Conservation (phyloP, 2,113 vertebrate species). For the Piprites chloris region DNA sequence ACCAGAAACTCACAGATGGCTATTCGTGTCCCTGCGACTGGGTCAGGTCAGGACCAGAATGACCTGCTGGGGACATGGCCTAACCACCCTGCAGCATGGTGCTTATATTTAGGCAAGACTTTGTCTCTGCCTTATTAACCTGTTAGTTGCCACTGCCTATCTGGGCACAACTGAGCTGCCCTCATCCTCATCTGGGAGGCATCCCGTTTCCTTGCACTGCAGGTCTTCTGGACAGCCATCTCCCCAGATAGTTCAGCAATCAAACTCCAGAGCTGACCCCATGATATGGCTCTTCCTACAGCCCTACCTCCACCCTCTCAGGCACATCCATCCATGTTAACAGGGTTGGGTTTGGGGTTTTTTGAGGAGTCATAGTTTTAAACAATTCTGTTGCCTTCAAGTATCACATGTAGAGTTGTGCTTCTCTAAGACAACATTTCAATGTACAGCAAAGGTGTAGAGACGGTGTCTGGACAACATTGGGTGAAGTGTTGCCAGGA, state of each 20-base stretch:
- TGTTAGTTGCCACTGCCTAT: not conserved
- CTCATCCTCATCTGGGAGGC: accelerated
- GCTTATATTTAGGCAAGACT: constrained; percentile 17
- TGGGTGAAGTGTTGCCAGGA: not conserved
- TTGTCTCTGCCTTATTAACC: not conserved
- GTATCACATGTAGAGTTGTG: not conserved
- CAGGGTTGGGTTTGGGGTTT: accelerated
- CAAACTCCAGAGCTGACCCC: not conserved
- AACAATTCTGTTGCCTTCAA: not conserved
- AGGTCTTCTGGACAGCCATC: not conserved
- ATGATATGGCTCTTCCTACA: not conserved
- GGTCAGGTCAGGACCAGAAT: constrained; percentile 1
- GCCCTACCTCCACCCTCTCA: not conserved
- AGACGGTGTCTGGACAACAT: not conserved
- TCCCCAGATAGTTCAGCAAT: not conserved
- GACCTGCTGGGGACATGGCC: not conserved
- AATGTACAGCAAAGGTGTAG: accelerated
- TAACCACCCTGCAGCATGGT: not conserved
- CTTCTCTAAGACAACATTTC: not conserved
- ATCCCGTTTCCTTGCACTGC: not conserved
- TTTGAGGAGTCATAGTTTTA: not conserved
- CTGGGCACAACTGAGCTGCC: not conserved
- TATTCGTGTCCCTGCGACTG: not conserved
- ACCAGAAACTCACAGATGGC: constrained; percentile 41
- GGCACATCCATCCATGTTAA: not conserved